phyloP scores from a whole-genome alignment of 2,888 invertebrate species.

The Dioctria linearis region DNA sequence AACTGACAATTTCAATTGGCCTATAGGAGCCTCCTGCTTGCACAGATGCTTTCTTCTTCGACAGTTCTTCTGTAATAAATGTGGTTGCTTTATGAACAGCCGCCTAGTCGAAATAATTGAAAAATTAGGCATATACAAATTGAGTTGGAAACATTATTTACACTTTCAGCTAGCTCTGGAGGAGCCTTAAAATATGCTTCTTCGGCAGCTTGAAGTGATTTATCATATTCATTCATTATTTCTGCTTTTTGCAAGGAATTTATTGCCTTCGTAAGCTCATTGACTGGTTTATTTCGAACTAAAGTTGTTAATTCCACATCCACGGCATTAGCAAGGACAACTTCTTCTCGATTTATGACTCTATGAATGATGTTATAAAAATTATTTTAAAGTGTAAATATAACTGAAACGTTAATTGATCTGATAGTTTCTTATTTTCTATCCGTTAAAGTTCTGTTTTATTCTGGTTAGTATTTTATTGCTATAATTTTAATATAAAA shows the following conservation, averaged over 20 bases:
- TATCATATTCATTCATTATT: slow-evolving; percentile 56
- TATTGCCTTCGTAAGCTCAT: slow-evolving; percentile 53
- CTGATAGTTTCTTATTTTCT: no score
- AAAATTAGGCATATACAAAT: neutral
- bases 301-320: slow-evolving; percentile 52
- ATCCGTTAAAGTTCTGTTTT: no score
- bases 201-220: slow-evolving; percentile 56
- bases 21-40: slow-evolving; percentile 17
- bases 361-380: neutral
- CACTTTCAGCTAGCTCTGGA: slow-evolving; percentile 55
- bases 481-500: no score
- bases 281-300: slow-evolving; percentile 52
- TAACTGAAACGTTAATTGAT: no score
- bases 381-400: neutral
- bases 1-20: slow-evolving; percentile 58
- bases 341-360: slow-evolving; percentile 55
- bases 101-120: slow-evolving; percentile 39
- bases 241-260: slow-evolving; percentile 54
- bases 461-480: no score
- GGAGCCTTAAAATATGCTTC: slow-evolving; percentile 55
- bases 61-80: slow-evolving; percentile 46
- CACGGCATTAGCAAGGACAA: slow-evolving; percentile 49
- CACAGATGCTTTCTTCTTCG: slow-evolving; percentile 37
- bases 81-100: slow-evolving; percentile 54
- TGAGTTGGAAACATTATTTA: slow-evolving; percentile 6